phyloP scores from a whole-genome alignment of 2,797 vertebrate genomes.

The Rhynchotus rufescens region DNA sequence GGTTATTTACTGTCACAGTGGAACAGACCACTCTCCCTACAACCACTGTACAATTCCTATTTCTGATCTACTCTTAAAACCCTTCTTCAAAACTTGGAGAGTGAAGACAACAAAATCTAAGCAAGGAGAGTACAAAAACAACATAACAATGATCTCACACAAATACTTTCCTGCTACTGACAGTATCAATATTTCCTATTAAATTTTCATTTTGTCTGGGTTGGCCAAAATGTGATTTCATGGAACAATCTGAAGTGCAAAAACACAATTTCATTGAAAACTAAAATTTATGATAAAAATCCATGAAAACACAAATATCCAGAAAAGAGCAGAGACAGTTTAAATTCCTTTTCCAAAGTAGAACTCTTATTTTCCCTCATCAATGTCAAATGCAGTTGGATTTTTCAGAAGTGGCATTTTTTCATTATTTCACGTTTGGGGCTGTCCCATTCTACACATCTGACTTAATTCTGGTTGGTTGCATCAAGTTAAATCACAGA shows the following conservation, averaged over 20 bases:
- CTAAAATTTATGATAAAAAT: background rate
- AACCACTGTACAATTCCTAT: background rate
- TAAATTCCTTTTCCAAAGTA: background rate
- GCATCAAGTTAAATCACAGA: conserved; percentile 3
- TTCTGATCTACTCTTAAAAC: background rate
- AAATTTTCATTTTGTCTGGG: background rate
- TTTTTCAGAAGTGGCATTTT: background rate
- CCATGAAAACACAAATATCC: background rate
- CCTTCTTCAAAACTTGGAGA: background rate
- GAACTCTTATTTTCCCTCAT: background rate
- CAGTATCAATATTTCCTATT: background rate
- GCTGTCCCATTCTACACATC: background rate
- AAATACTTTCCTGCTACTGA: background rate
- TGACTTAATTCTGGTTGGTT: background rate
- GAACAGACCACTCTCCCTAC: background rate
- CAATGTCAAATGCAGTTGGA: background rate
- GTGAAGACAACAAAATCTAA: background rate
- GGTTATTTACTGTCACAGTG: background rate
- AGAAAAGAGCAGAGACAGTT: background rate
- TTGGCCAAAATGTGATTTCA: background rate
- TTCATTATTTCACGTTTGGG: background rate
- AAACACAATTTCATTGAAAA: background rate
- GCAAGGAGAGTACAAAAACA: background rate
- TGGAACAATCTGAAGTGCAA: background rate
- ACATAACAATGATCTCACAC: background rate